phyloP scores from a whole-genome alignment of 2,113 vertebrate genomes.

The Callaeas wilsoni region DNA sequence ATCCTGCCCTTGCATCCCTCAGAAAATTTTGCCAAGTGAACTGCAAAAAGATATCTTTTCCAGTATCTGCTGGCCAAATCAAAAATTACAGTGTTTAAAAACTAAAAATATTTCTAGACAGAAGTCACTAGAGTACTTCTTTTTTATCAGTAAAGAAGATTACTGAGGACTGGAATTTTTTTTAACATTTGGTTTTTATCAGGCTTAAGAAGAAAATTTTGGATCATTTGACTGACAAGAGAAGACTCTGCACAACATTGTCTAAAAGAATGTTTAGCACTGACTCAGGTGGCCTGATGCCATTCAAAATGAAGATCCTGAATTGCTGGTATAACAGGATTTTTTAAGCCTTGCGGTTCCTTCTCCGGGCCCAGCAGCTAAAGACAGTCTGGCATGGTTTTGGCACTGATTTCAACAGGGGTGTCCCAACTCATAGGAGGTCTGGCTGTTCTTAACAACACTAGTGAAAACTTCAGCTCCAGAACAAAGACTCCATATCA shows the following conservation, averaged over 20 bases:
- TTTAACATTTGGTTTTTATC: background rate
- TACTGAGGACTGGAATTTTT: background rate
- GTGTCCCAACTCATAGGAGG: background rate
- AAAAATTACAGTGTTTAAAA: background rate
- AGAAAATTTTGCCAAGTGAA: background rate
- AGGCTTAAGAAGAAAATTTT: background rate
- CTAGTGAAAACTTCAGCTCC: background rate
- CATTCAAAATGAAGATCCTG: background rate
- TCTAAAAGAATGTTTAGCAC: background rate
- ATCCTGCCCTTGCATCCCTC: background rate
- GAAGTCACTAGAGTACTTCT: background rate
- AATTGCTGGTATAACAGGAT: background rate
- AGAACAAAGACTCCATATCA: background rate
- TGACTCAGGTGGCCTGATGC: background rate
- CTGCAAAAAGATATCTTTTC: background rate
- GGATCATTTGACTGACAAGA: background rate
- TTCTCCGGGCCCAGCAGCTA: background rate
- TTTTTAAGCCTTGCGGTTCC: background rate
- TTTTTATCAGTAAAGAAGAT: background rate
- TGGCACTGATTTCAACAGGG: background rate
- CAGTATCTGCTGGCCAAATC: background rate
- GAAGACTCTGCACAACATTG: background rate
- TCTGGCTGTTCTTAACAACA: background rate
- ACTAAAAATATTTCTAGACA: background rate
- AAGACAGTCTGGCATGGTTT: background rate